Conservation (phyloP, 1,140 invertebrate species). For the Zaprionus lachaisei region DNA sequence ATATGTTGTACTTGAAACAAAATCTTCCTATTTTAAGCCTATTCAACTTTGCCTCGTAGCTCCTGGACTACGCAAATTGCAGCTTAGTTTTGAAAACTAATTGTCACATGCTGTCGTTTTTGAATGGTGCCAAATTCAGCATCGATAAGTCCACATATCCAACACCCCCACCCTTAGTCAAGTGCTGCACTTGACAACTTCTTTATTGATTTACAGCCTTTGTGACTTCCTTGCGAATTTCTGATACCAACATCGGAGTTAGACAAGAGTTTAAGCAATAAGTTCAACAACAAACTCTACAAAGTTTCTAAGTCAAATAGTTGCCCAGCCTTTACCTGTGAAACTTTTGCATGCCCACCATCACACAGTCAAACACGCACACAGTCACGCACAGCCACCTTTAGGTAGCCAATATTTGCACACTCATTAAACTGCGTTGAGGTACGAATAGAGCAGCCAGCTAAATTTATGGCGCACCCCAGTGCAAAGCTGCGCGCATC, state of each 20-base stretch:
- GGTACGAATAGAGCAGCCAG: conserved; percentile 51
- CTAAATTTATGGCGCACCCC: conserved; percentile 62
- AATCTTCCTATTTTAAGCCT: not conserved
- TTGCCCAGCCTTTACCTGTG: conserved; percentile 48
- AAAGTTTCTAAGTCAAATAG: conserved; percentile 74
- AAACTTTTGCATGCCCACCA: conserved; percentile 51
- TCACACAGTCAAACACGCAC: conserved; percentile 30
- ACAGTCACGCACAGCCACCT: not conserved
- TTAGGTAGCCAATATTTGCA: conserved; percentile 55
- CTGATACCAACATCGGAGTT: conserved; percentile 16
- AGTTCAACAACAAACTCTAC: conserved; percentile 55
- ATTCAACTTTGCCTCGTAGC: not conserved
- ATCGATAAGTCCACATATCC: not conserved
- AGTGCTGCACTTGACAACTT: conserved; percentile 20
- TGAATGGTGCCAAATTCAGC: conserved; percentile 2
- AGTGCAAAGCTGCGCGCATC: conserved; percentile 63
- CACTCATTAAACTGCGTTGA: conserved; percentile 70
- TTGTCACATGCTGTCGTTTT: not conserved
- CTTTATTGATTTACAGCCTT: conserved; percentile 34
- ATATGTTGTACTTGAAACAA: too few species aligned
- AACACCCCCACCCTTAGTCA: not conserved
- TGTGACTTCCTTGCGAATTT: conserved; percentile 21
- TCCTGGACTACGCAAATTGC: not conserved
- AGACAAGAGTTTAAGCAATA: conserved; percentile 44
- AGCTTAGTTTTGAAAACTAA: conserved; percentile 1